Conservation (phyloP, 2,888 invertebrate species). For the Zelleria hepariella region DNA sequence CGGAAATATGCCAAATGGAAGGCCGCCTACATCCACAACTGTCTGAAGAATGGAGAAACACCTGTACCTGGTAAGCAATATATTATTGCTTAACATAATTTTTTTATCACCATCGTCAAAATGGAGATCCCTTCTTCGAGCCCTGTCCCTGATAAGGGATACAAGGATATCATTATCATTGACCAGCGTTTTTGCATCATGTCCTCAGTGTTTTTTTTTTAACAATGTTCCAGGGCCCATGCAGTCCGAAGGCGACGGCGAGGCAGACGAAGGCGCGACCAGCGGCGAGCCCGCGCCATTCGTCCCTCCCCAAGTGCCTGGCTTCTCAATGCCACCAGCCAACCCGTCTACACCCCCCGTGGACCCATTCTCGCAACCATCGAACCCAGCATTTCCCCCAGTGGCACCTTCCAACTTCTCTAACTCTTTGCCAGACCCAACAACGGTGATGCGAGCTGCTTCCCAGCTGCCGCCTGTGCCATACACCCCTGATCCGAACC, state of each 20-base stretch:
- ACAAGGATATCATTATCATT: too few relatives aligned
- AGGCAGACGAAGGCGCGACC: constrained; percentile 37
- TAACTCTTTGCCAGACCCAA: constrained; percentile 50
- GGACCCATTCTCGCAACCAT: constrained; percentile 10
- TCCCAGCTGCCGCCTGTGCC: constrained; percentile 62
- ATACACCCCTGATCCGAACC: constrained; percentile 63
- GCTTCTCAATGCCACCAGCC: constrained; percentile 25
- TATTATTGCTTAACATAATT: too few relatives aligned
- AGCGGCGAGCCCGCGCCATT: constrained; percentile 24
- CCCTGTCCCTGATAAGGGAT: too few relatives aligned
- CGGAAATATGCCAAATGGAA: constrained; percentile 99
- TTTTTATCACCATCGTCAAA: too few relatives aligned
- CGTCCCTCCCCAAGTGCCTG: constrained; percentile 29
- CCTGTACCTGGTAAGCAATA: constrained; percentile 82
- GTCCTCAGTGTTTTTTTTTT: too few relatives aligned
- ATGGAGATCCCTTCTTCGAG: too few relatives aligned
- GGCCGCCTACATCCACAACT: constrained; percentile 98
- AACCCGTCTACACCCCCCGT: constrained; percentile 9
- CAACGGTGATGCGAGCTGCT: constrained; percentile 48
- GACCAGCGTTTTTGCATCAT: too few relatives aligned
- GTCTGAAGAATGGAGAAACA: constrained; percentile 93
- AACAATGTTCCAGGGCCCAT: constrained; percentile 74
- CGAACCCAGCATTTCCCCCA: constrained; percentile 33
- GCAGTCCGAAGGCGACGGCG: constrained; percentile 64
- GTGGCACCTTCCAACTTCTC: constrained; percentile 45